These are phyloP conservation scores for Poeciliopsis prolifica DNA, from an alignment of 2,113 vertebrate species.

Conservation along the genomic window DNA sequence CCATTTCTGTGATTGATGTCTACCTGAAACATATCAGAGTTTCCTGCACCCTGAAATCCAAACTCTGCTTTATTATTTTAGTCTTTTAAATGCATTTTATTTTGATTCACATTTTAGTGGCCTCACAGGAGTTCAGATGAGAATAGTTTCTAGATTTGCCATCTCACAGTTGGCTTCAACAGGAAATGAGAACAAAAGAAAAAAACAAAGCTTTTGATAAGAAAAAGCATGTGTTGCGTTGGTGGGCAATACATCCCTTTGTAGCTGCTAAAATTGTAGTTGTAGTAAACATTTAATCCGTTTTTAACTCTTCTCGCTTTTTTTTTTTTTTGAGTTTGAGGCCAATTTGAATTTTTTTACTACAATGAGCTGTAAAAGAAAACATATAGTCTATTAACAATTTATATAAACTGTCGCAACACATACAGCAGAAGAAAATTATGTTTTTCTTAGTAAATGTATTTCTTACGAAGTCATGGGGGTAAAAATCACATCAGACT, in stretches of 20 bases:
- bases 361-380: too few species aligned
- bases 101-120: constrained; percentile 14
- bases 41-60: constrained; percentile 20
- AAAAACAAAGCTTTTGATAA: constrained; percentile 4
- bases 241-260: constrained; percentile 7
- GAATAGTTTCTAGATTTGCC: constrained; percentile 13
- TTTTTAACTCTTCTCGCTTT: constrained; percentile 19
- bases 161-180: constrained; percentile 25
- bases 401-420: neutral
- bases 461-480: too few species aligned
- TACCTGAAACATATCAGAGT: constrained; percentile 16
- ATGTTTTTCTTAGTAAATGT: too few species aligned
- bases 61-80: constrained; percentile 36
- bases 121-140: constrained; percentile 3
- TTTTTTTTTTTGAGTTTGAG: neutral
- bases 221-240: constrained; percentile 28
- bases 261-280: constrained; percentile 1
- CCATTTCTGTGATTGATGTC: constrained; percentile 14
- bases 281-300: constrained; percentile 24
- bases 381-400: neutral
- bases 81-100: constrained; percentile 21
- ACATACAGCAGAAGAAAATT: too few species aligned
- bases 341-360: neutral
- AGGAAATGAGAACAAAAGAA: constrained; percentile 56
- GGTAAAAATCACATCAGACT: too few species aligned